Evolutionary conservation across 2,113 vertebrate genomes (phyloP).

Genomic region (Gulo gulo): DNA sequence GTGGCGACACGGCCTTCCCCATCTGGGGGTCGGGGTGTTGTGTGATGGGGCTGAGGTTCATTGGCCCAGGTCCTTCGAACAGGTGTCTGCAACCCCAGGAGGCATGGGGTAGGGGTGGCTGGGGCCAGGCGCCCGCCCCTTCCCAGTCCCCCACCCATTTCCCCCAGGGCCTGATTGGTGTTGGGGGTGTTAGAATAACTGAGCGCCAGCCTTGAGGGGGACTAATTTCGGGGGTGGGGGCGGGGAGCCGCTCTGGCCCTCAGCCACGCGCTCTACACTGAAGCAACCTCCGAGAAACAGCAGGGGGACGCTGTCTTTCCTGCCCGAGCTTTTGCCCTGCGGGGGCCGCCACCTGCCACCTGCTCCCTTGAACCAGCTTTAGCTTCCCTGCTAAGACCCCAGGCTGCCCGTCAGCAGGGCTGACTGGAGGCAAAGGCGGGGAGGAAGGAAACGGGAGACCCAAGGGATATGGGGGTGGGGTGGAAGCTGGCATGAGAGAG

Average conservation of each 20-base stretch:
- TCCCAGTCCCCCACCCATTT: not conserved
- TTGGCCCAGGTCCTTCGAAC: slow-evolving; percentile 19
- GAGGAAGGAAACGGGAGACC: not conserved
- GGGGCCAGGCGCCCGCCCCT: not conserved
- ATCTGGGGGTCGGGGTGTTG: not conserved
- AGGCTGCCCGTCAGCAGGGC: not conserved
- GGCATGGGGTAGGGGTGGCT: not conserved
- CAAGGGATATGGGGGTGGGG: not conserved
- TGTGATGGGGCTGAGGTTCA: not conserved
- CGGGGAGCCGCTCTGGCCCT: not conserved
- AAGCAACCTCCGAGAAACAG: not conserved
- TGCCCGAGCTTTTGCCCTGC: not conserved
- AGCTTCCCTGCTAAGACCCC: not conserved
- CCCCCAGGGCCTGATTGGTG: not conserved
- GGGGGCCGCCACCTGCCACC: not conserved
- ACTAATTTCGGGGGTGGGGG: not conserved
- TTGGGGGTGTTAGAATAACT: not conserved
- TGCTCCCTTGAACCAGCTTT: not conserved
- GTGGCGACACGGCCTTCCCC: not conserved
- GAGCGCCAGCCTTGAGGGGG: not conserved
- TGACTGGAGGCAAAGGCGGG: not conserved
- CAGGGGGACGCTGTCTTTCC: not conserved
- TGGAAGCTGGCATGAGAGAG: not conserved
- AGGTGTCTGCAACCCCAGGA: slow-evolving; percentile 59
- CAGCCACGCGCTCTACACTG: not conserved